Conservation (phyloP, 1,140 invertebrate genomes). For the Drosophila pandora region DNA sequence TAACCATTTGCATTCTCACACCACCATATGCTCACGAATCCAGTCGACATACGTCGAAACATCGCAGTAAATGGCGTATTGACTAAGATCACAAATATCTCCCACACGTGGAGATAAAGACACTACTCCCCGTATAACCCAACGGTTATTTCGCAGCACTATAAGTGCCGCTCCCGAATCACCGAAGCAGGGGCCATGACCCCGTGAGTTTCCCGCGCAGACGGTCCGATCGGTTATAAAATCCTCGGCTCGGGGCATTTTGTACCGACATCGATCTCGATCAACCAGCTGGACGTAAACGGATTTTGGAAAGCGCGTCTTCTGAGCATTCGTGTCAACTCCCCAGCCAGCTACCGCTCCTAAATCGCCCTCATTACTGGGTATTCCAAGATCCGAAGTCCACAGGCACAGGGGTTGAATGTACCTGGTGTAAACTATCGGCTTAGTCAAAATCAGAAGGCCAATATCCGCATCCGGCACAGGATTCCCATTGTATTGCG, state of each 20-base stretch:
- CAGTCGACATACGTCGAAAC: conserved; percentile 59
- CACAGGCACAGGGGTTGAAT: conserved; percentile 79
- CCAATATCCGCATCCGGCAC: conserved; percentile 72
- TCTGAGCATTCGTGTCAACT: conserved; percentile 41
- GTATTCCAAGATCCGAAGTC: conserved; percentile 23
- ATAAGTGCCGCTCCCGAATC: conserved; percentile 71
- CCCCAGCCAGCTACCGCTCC: conserved; percentile 75
- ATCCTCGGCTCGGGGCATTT: conserved; percentile 45
- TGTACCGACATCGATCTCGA: conserved; percentile 48
- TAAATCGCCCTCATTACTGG: conserved; percentile 37
- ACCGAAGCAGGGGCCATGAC: conserved; percentile 61
- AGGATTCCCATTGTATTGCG: conserved; percentile 57
- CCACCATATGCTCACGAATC: conserved; percentile 52
- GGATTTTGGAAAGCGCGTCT: conserved; percentile 39
- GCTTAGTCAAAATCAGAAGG: conserved; percentile 35
- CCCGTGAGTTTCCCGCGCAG: conserved; percentile 68
- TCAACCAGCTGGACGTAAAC: conserved; percentile 51
- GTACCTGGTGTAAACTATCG: conserved; percentile 36
- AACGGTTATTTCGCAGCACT: conserved; percentile 51
- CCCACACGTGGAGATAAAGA: conserved; percentile 43
- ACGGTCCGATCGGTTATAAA: conserved; percentile 69
- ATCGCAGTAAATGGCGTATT: conserved; percentile 75
- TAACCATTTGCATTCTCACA: not conserved
- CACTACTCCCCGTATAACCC: conserved; percentile 69
- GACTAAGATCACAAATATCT: conserved; percentile 55